These are phyloP conservation scores for Agriopis marginaria DNA, from an alignment of 2,888 invertebrate species.

Conservation along the genomic window DNA sequence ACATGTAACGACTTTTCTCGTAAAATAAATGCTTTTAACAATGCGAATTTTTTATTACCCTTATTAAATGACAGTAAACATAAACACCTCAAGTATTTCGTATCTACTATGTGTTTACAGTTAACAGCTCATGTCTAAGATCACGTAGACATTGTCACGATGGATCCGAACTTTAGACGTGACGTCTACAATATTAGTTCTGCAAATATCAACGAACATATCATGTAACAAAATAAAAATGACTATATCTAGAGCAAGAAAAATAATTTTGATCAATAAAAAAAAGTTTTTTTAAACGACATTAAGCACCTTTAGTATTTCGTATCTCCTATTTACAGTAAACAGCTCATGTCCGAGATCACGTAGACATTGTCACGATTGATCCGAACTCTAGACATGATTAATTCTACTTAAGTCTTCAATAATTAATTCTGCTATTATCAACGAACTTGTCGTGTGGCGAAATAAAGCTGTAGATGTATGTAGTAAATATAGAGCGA, in stretches of 20 bases:
- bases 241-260: too few species aligned
- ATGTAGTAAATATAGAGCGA: not conserved
- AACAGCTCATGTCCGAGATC: slow-evolving; percentile 43
- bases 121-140: slow-evolving; percentile 38
- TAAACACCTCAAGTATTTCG: not conserved
- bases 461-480: slow-evolving; percentile 18
- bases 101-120: not conserved
- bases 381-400: slow-evolving; percentile 10
- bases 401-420: not conserved
- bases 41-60: not conserved
- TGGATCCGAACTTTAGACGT: slow-evolving; percentile 6
- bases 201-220: slow-evolving; percentile 1
- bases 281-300: not conserved
- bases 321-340: not conserved
- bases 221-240: too few species aligned
- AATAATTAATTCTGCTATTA: slow-evolving; percentile 27
- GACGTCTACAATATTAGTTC: slow-evolving; percentile 23
- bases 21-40: not conserved
- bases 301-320: not conserved
- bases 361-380: slow-evolving; percentile 41
- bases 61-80: not conserved
- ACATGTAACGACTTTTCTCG: not conserved
- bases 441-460: slow-evolving; percentile 17
- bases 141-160: slow-evolving; percentile 45
- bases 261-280: too few species aligned